Evolutionary conservation across 1,140 invertebrate species (phyloP).

Genomic region (Lucilia cuprina): DNA sequence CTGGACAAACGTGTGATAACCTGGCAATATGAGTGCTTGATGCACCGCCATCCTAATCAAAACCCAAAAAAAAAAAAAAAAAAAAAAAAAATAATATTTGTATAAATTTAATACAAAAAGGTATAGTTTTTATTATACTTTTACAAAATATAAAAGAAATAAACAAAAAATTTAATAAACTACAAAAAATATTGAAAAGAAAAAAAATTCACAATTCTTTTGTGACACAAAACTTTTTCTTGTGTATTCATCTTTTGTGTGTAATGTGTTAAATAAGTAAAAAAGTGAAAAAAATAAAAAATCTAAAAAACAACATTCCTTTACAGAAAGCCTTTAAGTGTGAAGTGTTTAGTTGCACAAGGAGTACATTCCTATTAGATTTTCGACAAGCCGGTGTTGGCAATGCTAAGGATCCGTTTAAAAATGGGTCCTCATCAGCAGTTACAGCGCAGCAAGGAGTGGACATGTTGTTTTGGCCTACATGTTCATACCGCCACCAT

Average conservation of each 20-base stretch:
- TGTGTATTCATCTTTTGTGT: slow-evolving; percentile 11
- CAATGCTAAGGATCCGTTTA: slow-evolving; percentile 70
- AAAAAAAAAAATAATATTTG: background rate
- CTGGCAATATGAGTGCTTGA: no score
- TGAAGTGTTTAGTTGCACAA: background rate
- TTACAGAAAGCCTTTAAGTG: background rate
- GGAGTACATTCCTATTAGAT: background rate
- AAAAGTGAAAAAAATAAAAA: background rate
- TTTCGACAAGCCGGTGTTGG: background rate
- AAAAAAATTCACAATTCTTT: background rate
- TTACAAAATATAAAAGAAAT: background rate
- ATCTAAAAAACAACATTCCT: background rate
- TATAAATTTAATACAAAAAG: background rate
- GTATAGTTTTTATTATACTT: background rate
- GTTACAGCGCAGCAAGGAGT: slow-evolving; percentile 69
- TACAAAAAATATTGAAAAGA: background rate
- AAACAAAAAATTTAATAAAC: background rate
- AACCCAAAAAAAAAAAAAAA: no score
- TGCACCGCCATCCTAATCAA: no score
- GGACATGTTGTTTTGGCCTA: slow-evolving; percentile 80
- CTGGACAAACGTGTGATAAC: no score
- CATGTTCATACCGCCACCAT: slow-evolving; percentile 85
- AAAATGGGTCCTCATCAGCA: slow-evolving; percentile 68
- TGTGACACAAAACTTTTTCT: background rate
- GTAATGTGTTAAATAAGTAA: background rate